Percentiles rank a stretch among this genome's conserved stretches.
Evolutionary conservation across 2,888 invertebrate species (phyloP).

Genomic region (Drosophila gaucha): DNA sequence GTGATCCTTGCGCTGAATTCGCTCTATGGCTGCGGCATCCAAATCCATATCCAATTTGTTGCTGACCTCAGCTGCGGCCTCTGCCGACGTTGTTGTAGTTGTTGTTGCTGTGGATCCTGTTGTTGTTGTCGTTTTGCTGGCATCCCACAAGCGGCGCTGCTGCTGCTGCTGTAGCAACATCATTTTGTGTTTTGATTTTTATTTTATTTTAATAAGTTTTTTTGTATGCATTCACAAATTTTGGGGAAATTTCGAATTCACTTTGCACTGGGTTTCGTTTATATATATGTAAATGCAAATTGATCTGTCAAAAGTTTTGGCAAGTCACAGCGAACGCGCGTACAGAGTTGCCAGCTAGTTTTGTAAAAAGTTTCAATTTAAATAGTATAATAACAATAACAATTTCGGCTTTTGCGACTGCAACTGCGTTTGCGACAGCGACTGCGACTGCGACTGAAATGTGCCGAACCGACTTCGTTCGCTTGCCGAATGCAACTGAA

Average conservation of each 20-base stretch:
- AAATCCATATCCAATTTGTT: constrained; percentile 31
- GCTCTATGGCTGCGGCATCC: constrained; percentile 4
- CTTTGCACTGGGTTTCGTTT: constrained; percentile 15
- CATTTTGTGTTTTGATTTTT: constrained; percentile 20
- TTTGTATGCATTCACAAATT: constrained; percentile 3
- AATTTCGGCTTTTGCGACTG: constrained; percentile 3
- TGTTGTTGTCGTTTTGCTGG: constrained; percentile 24
- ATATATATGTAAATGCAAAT: constrained; percentile 25
- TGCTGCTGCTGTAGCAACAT: constrained; percentile 81
- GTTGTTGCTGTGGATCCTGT: constrained; percentile 24
- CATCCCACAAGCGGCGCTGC: constrained; percentile 74
- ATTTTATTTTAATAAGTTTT: neutral
- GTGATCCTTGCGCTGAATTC: constrained; percentile 22
- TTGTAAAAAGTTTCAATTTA: neutral
- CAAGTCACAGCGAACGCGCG: constrained; percentile 27
- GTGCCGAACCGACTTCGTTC: constrained; percentile 63
- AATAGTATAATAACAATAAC: neutral
- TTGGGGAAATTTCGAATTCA: neutral
- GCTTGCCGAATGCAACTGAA: constrained; percentile 70
- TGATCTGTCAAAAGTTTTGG: constrained; percentile 25
- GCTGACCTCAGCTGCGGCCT: constrained; percentile 16
- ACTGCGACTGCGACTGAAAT: constrained; percentile 21
- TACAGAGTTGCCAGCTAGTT: constrained; percentile 15
- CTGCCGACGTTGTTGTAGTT: constrained; percentile 10
- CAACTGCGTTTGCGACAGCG: neutral